Evolutionary conservation across 1,140 invertebrate genomes (phyloP), one percentile per base, ranked within the genome.

Genomic region (Penaeus vannamei): DNA sequence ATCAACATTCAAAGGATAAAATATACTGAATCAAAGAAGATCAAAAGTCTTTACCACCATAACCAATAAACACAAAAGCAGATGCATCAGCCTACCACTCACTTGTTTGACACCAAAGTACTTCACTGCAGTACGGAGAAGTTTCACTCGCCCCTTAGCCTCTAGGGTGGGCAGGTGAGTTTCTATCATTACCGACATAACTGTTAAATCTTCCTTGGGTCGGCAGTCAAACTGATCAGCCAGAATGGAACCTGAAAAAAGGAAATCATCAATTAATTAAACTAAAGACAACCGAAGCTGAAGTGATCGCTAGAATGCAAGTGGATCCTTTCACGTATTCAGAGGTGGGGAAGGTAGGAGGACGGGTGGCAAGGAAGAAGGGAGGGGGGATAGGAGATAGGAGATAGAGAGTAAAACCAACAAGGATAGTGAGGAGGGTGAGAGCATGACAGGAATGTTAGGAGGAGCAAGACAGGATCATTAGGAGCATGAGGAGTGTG

Each of bases 81-180:
- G 23, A 80, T 36, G 92, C 36, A 92, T 84, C 76, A 94, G 92
- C 92, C 94, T 94, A 94, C 95, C 26, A 87, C 77, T 79, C 36
- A 79, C 92, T 92, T 79, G 93, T 20, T 92, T 85, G 76, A 64
- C 10, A 62, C 62, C 59, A 29, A 89, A 62, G 69, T 76, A 83
- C 29, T 81, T 90, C 29, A 32, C 81, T 3, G 84, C 89, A 1
- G 72, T 36, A 2, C 76, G 42, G 26, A 86, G 62, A 26, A 85
- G 36, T 36, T 46, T 60, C 32, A 91, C 64, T 5, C 86, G 60
- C 2, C 36, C 23, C 26, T 69, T 80, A 14, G 86, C 17, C 14
- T 80, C 36, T 19, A 87, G 22, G 5, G 79, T 62, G 23, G 86
- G 80, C 5, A 87, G 86, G 53, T 87, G 86, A 19, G 42, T 62